These are phyloP conservation scores for Bombus soroeensis DNA, from an alignment of 1,140 invertebrate species.

Conservation along the genomic window DNA sequence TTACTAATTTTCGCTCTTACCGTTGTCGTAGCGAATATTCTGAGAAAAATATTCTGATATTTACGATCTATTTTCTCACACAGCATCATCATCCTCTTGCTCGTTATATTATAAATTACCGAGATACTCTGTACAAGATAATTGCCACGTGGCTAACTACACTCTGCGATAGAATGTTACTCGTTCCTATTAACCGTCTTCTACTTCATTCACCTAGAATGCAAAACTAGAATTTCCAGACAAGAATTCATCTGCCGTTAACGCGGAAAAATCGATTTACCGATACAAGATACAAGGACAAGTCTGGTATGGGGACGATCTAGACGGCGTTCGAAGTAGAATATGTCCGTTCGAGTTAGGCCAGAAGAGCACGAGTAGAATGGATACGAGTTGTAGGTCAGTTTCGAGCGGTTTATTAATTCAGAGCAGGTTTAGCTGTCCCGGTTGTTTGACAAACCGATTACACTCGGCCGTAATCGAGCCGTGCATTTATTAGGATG, in stretches of 20 bases:
- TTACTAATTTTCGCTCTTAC: no score
- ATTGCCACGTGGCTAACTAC: no score
- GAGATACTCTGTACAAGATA: no score
- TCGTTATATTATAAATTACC: no score
- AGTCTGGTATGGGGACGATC: not conserved
- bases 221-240: no score
- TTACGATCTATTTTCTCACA: no score
- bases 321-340: constrained; percentile 3
- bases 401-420: constrained; percentile 49
- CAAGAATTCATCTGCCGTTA: not conserved
- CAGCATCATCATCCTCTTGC: no score
- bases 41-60: no score
- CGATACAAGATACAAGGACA: not conserved
- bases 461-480: constrained; percentile 40
- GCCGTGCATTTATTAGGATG: constrained; percentile 56
- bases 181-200: no score
- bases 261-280: not conserved
- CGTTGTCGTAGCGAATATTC: no score
- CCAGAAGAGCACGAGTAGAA: constrained; percentile 4
- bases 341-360: constrained; percentile 31
- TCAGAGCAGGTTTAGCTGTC: constrained; percentile 43
- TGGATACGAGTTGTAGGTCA: constrained; percentile 43
- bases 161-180: no score
- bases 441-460: constrained; percentile 56
- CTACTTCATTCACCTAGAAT: no score